Percentiles rank a stretch among this genome's conserved stretches.
Evolutionary conservation across 2,888 invertebrate genomes (phyloP).

Genomic region (Drosophila stalkeri): DNA sequence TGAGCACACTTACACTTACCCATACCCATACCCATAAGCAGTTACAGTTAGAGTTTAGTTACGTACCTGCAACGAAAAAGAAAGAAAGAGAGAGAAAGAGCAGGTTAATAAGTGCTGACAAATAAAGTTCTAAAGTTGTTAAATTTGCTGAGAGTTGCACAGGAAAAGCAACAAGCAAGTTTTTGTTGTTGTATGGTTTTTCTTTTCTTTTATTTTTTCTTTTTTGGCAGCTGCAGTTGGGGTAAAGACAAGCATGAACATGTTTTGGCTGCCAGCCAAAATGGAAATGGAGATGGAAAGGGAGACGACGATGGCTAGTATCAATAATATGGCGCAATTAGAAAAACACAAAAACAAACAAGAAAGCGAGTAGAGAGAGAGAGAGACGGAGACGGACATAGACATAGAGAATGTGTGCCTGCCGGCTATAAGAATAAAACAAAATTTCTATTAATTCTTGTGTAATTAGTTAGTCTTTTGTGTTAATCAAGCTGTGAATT

Average conservation of each 20-base stretch:
- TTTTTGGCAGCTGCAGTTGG: slow-evolving; percentile 17
- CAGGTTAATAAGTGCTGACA: slow-evolving; percentile 50
- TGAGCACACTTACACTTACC: slow-evolving; percentile 69
- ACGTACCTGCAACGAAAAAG: slow-evolving; percentile 46
- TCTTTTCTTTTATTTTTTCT: slow-evolving; percentile 2
- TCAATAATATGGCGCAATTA: slow-evolving; percentile 68
- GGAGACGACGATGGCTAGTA: slow-evolving; percentile 50
- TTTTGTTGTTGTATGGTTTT: slow-evolving; percentile 8
- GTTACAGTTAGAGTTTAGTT: slow-evolving; percentile 52
- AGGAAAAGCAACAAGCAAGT: slow-evolving; percentile 54
- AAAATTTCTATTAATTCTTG: slow-evolving; percentile 29
- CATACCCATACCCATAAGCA: slow-evolving; percentile 49
- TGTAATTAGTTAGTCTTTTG: slow-evolving; percentile 51
- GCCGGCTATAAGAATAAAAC: slow-evolving; percentile 1
- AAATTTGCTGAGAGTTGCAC: slow-evolving; percentile 42
- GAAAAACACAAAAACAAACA: slow-evolving; percentile 40
- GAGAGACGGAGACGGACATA: not conserved
- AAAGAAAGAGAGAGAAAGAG: slow-evolving; percentile 19
- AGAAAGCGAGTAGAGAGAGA: not conserved
- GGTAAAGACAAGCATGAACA: slow-evolving; percentile 31
- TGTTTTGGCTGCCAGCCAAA: slow-evolving; percentile 64
- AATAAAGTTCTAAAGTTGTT: slow-evolving; percentile 64
- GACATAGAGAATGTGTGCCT: slow-evolving; percentile 7
- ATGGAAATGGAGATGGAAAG: slow-evolving; percentile 26
- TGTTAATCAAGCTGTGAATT: slow-evolving; percentile 51